Evolutionary conservation across 2,113 vertebrate genomes (phyloP).

Genomic region (Plecturocebus donacophilus): DNA sequence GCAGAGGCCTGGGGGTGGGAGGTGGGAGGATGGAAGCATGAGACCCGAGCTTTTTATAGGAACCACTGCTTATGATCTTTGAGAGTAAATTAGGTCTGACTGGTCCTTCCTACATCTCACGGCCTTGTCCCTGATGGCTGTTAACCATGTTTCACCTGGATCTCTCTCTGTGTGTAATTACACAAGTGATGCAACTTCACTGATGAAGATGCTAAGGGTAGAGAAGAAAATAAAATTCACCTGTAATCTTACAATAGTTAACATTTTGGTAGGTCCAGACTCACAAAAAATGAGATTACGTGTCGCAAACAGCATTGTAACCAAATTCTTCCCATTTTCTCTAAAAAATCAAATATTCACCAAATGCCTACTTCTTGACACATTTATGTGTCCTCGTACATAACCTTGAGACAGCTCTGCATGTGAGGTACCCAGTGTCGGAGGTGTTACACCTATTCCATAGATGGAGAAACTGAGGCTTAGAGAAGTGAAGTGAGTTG

Average conservation of each 20-base stretch:
- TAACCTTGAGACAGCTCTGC: neutral
- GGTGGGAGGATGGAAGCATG: neutral
- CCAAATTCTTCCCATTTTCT: neutral
- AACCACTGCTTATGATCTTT: neutral
- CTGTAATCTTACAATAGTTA: neutral
- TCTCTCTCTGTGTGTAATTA: neutral
- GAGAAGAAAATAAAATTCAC: neutral
- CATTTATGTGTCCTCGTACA: neutral
- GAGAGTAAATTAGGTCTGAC: constrained; percentile 48
- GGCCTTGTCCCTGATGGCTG: neutral
- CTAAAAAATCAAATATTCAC: neutral
- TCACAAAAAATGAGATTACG: neutral
- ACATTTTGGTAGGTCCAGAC: neutral
- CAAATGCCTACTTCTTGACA: neutral
- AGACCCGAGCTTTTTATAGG: constrained; percentile 64
- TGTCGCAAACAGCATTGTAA: neutral
- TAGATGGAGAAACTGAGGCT: neutral
- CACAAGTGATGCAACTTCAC: neutral
- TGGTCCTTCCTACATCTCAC: neutral
- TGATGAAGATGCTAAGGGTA: neutral
- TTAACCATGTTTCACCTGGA: neutral
- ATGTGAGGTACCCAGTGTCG: fast-evolving
- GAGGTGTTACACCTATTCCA: neutral
- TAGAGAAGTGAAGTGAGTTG: neutral
- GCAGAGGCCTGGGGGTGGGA: constrained; percentile 3